Evolutionary conservation across 2,888 invertebrate species (phyloP).

Genomic region (Tupiocoris notatus): DNA sequence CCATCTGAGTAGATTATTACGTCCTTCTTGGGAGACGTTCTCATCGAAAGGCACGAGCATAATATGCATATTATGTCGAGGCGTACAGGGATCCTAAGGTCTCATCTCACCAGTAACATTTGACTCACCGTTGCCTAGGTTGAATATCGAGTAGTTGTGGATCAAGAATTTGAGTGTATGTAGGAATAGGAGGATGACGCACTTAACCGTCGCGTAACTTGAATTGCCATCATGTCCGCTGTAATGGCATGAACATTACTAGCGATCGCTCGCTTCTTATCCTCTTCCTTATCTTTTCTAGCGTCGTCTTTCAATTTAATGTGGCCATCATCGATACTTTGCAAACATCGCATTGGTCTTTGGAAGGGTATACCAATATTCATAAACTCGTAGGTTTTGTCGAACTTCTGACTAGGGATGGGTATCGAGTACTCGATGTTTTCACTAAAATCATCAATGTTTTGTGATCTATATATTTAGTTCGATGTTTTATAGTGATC

Average conservation of each 20-base stretch:
- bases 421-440: no score
- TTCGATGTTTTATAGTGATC: no score
- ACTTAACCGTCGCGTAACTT: conserved; percentile 20
- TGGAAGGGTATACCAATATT: conserved; percentile 12
- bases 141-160: conserved; percentile 25
- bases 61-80: conserved; percentile 4
- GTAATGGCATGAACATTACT: conserved; percentile 2
- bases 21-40: conserved; percentile 4
- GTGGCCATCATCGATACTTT: neutral
- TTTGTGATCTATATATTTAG: no score
- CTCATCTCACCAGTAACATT: conserved; percentile 33
- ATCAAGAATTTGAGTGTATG: conserved; percentile 24
- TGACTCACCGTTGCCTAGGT: conserved; percentile 9
- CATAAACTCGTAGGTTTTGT: neutral
- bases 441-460: no score
- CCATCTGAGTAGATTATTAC: conserved; percentile 31
- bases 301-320: conserved; percentile 5
- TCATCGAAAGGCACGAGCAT: conserved; percentile 12
- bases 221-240: conserved; percentile 1
- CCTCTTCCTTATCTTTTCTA: conserved; percentile 12
- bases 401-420: no score
- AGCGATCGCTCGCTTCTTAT: conserved; percentile 1
- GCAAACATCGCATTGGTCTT: conserved; percentile 31
- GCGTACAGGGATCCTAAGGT: conserved; percentile 21
- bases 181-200: conserved; percentile 23